Conservation (phyloP, 2,113 vertebrate genomes). For the Hypocryptadius cinnamomeus region DNA sequence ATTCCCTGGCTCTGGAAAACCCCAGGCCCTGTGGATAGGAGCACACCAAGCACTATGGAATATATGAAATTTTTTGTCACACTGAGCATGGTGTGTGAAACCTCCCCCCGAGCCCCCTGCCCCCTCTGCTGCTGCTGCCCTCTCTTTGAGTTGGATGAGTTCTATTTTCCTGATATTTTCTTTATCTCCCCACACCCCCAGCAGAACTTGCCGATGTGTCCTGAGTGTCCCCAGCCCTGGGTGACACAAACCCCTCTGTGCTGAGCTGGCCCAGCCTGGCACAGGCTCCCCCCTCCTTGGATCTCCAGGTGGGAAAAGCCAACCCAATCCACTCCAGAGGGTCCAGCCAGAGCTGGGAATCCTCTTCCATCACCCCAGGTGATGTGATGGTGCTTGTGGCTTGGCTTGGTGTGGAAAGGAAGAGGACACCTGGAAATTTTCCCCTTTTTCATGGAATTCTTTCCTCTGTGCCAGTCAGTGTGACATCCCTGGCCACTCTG, state of each 20-base stretch:
- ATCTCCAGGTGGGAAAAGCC: neutral
- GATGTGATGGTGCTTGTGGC: accelerated
- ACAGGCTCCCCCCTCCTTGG: neutral
- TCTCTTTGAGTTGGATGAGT: neutral
- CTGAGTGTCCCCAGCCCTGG: neutral
- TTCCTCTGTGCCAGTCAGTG: no score
- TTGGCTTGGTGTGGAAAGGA: neutral
- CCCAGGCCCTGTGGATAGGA: neutral
- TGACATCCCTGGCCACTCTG: accelerated
- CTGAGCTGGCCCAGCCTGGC: neutral
- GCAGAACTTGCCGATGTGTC: neutral
- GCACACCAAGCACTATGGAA: neutral
- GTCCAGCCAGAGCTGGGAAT: neutral
- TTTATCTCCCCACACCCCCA: accelerated
- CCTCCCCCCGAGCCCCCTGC: neutral
- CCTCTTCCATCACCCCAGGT: neutral
- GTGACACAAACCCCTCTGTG: neutral
- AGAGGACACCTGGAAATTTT: neutral
- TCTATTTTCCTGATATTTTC: neutral
- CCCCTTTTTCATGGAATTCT: neutral
- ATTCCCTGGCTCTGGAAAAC: neutral
- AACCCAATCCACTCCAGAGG: neutral
- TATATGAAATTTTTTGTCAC: accelerated
- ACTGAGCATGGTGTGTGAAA: neutral
- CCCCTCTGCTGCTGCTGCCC: neutral